Percentiles rank a stretch among this genome's conserved stretches.
Conservation (phyloP, 2,113 vertebrate species). For the Smithornis capensis region DNA sequence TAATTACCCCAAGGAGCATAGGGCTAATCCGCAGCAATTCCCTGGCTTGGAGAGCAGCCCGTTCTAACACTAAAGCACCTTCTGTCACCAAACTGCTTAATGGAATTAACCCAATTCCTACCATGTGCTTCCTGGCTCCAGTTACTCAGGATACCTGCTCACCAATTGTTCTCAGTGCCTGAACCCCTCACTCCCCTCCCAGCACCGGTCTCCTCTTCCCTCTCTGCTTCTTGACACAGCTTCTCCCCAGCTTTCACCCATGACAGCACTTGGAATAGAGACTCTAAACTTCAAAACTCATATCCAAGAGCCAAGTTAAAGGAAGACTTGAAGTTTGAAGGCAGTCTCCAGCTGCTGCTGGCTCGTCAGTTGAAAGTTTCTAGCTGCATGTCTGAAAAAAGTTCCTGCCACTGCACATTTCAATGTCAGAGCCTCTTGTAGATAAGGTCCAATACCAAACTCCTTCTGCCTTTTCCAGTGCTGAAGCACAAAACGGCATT, state of each 20-base stretch:
- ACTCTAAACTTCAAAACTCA: not conserved
- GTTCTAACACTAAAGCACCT: slow-evolving; percentile 82
- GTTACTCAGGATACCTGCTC: slow-evolving; percentile 77
- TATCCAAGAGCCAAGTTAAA: not conserved
- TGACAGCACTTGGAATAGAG: not conserved
- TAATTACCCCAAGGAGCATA: slow-evolving; percentile 79
- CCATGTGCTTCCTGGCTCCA: slow-evolving; percentile 76
- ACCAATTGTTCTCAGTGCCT: slow-evolving; percentile 68
- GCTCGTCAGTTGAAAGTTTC: not conserved
- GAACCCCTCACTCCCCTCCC: slow-evolving; percentile 53
- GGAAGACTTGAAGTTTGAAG: not conserved
- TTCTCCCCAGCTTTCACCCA: not conserved
- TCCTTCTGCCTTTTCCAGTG: not conserved
- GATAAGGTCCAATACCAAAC: not conserved
- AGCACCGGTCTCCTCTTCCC: not conserved
- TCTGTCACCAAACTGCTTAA: slow-evolving; percentile 88
- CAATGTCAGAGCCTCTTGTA: not conserved
- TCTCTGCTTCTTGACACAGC: not conserved
- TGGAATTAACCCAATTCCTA: slow-evolving; percentile 86
- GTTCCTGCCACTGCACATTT: not conserved
- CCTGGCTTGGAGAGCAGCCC: slow-evolving; percentile 73
- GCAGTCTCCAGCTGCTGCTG: not conserved
- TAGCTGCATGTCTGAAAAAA: not conserved
- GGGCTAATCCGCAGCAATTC: slow-evolving; percentile 80
- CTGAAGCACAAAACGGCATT: not conserved